Conservation (phyloP, 2,797 vertebrate species). For the Choloepus didactylus region DNA sequence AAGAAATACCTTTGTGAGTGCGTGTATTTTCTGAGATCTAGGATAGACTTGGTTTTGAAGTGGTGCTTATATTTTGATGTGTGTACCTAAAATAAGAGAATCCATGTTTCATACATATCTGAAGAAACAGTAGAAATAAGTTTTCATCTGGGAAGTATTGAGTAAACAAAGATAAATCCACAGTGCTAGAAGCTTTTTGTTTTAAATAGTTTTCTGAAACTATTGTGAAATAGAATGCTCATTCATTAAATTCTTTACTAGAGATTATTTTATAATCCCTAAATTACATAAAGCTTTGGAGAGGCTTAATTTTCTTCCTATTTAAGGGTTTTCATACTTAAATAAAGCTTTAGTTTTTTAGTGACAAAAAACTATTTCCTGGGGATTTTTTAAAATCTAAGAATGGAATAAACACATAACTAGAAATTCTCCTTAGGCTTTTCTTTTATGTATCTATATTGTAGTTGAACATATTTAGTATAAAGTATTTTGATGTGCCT, state of each 20-base stretch:
- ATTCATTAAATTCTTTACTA: background rate
- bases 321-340: background rate
- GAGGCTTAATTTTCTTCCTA: background rate
- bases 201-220: background rate
- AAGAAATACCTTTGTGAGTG: background rate
- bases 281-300: background rate
- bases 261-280: background rate
- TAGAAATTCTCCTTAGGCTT: background rate
- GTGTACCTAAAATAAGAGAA: background rate
- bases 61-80: background rate
- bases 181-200: background rate
- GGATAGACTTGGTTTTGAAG: slow-evolving; percentile 6
- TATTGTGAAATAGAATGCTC: background rate
- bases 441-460: background rate
- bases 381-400: slow-evolving; percentile 1
- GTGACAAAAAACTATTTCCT: background rate
- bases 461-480: background rate
- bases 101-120: background rate
- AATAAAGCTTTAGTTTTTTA: background rate
- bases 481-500: slow-evolving; percentile 33
- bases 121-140: slow-evolving; percentile 38
- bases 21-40: background rate
- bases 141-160: background rate
- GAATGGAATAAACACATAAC: background rate
- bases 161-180: background rate